Evolutionary conservation across 2,888 invertebrate genomes (phyloP).

Genomic region (Gibbula magus): DNA sequence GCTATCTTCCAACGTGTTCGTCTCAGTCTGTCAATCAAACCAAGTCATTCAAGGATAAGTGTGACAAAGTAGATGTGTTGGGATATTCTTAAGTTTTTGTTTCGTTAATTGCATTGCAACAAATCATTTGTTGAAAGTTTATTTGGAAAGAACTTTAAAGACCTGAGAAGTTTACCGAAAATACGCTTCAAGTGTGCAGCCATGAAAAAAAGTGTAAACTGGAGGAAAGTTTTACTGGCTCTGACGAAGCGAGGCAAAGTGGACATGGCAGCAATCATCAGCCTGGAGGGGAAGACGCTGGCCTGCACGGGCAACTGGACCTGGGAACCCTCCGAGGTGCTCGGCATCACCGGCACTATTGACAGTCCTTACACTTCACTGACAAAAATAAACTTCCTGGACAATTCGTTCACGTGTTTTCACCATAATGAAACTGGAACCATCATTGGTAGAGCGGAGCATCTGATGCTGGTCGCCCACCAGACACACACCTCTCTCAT

Average conservation of each 20-base stretch:
- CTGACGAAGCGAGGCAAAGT: conserved; percentile 38
- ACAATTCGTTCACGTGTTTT: conserved; percentile 45
- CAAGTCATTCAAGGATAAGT: not conserved
- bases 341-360: conserved; percentile 31
- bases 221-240: conserved; percentile 1
- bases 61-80: no score
- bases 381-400: conserved; percentile 44
- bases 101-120: no score
- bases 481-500: conserved; percentile 41
- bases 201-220: not conserved
- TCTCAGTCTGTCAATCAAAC: not conserved
- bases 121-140: no score
- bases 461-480: conserved; percentile 45
- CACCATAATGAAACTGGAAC: conserved; percentile 37
- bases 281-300: conserved; percentile 36
- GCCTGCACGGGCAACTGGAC: conserved; percentile 36
- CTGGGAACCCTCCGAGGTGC: conserved; percentile 33
- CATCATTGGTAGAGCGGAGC: conserved; percentile 46
- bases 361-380: conserved; percentile 37
- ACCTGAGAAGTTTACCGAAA: not conserved
- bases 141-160: no score
- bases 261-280: conserved; percentile 44
- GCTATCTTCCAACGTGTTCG: no score
- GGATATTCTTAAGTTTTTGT: no score
- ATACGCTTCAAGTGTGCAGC: no score